Base-by-base conservation (phyloP, 64 coral and sea anemone genomes). In the Montipora cactus region DNA sequence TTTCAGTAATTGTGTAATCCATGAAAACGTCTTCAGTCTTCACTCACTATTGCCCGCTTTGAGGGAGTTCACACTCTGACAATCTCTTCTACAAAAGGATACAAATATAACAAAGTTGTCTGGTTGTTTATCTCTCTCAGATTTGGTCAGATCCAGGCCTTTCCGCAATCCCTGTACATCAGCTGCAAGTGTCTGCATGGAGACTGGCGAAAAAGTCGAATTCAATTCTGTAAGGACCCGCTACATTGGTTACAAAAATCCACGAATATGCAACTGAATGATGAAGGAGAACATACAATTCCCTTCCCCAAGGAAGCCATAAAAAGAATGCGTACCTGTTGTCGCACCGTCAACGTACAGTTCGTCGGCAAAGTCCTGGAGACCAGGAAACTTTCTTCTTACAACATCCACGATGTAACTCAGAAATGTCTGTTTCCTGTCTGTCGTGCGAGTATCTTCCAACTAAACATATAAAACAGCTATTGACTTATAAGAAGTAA, bases 81-180 rank as follows among this genome's bases (percentile, higher is more conserved):
- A 6, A 79, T 37, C 37, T 50, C 48, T 49, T 12, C 48, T 57
- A 57, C 8, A 59, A 92, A 94, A 96, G 80, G 94, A 96, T 98
- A 99, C 97, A 92, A 94, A 99, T 53, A 99, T 91, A 59, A 99
- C 85, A 67, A 94, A 99, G 67, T 99, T 99, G 19, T 99, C 90
- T 57, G 97, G 92, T 59, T 99, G 97, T 83, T 96, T 99, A 67
- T 99, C 97, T 81, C 94, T 94, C 84, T 99, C 97, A 4, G 94
- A 89, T 61, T 99, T 99, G 3, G 97, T 92, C 79, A 99, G 79
- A 64, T 99, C 97, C 72, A 99, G 79, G 25, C 97, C 97, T 81
- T 99, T 99, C 58, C 95, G 87, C 5, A 99, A 77, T 58, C 97
- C 95, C 78, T 99, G 97, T 2, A 99, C 95, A 62, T 99, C 97